Evolutionary conservation across 2,888 invertebrate species (phyloP), one percentile per base, ranked within the genome.

Genomic region (Drosophila cracens): DNA sequence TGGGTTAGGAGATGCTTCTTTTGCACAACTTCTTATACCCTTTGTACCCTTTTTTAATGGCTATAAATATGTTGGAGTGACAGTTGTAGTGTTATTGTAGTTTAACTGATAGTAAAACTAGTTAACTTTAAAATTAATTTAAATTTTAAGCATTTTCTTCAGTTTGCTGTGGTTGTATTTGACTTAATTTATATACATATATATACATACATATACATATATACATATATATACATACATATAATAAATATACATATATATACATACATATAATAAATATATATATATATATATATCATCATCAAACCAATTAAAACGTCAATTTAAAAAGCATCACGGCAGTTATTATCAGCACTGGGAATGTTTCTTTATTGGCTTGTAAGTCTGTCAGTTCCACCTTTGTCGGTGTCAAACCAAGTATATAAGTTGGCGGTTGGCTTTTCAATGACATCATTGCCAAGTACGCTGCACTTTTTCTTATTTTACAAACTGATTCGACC

Each of bases 391-490:
- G 11, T 43, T 43, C 6, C 21, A 13, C 21, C 6, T 43, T 21
- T 38, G 33, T 21, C 31, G n/a, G n/a, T 33, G 34, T 33, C 25
- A 31, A 21, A 8, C n/a, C 18, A 27, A 31, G 34, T 51, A 34
- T 38, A 29, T 29, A 29, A 51, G 60, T 38, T 36, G 29, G 29
- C 49, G 33, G 60, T 49, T 36, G 36, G 36, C 49, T n/a, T 36
- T 38, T 60, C 60, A 54, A 54, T 57, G 29, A 29, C 49, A 48
- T 57, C 18, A 33, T 34, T 51, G 36, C 59, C n/a, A 27, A 27
- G 48, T n/a, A 10, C 29, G 34, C 34, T 13, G 21, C 21, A 46
- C 21, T 25, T 56, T 13, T 58, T 43, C 11, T 40, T 29, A 52
- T 43, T 52, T 63, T n/a, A 29, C n/a, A 7, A 33, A 33, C 25